These are phyloP conservation scores for Pangasius sanitwongsei DNA, from an alignment of 2,797 vertebrate species.

Conservation along the genomic window DNA sequence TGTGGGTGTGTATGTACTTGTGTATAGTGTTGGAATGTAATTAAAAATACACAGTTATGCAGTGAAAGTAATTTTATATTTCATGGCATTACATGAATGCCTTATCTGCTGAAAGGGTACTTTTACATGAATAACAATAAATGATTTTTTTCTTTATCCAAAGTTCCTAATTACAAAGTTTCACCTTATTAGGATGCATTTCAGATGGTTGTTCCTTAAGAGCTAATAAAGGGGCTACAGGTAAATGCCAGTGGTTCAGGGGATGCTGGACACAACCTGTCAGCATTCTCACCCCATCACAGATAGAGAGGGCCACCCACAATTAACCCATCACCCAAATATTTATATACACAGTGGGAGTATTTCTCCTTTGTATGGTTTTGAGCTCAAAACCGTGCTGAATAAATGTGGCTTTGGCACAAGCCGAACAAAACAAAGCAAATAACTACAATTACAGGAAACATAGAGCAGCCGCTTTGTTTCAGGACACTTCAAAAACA, in stretches of 20 bases:
- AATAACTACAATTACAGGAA: conserved; percentile 78
- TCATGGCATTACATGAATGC: conserved; percentile 37
- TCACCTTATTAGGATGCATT: background rate
- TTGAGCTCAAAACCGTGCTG: conserved; percentile 44
- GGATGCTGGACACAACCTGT: background rate
- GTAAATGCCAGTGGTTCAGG: background rate
- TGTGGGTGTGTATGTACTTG: background rate
- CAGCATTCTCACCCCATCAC: background rate
- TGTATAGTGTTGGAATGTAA: conserved; percentile 3
- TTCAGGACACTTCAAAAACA: conserved; percentile 67
- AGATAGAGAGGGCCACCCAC: conserved; percentile 48
- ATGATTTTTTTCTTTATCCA: background rate
- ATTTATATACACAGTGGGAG: conserved; percentile 52
- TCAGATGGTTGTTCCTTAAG: background rate
- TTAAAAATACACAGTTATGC: background rate
- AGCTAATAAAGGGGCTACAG: background rate
- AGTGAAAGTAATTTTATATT: background rate
- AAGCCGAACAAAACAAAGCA: conserved; percentile 72
- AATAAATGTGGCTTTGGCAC: conserved; percentile 66
- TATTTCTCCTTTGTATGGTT: conserved; percentile 49
- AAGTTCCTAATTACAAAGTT: background rate
- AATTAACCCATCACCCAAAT: conserved; percentile 52
- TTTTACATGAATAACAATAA: background rate
- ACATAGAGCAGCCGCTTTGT: conserved; percentile 75
- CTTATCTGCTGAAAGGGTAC: background rate